Evolutionary conservation across 2,888 invertebrate genomes (phyloP).

Genomic region (Drosophila picticornis): DNA sequence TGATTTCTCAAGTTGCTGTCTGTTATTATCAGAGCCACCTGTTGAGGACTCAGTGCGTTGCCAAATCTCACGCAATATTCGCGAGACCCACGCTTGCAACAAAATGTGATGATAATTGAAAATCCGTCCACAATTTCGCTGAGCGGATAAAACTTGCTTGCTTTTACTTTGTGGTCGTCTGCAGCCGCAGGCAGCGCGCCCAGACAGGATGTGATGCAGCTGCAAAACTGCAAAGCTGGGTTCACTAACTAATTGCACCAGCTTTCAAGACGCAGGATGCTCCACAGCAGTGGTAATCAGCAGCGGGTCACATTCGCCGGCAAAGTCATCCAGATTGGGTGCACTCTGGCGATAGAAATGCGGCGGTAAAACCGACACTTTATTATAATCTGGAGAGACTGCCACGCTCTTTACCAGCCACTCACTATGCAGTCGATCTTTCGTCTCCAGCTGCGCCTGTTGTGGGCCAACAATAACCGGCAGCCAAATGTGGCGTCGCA

Average conservation of each 20-base stretch:
- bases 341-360: constrained; percentile 48
- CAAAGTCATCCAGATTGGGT: constrained; percentile 46
- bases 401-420: background rate
- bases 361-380: constrained; percentile 21
- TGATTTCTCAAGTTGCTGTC: background rate
- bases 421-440: background rate
- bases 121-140: constrained; percentile 45
- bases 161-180: constrained; percentile 27
- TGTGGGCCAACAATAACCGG: constrained; percentile 10
- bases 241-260: constrained; percentile 42
- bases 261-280: background rate
- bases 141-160: constrained; percentile 35
- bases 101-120: constrained; percentile 47
- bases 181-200: constrained; percentile 8
- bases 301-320: constrained; percentile 54
- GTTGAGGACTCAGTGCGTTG: background rate
- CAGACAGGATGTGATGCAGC: constrained; percentile 37
- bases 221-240: constrained; percentile 5
- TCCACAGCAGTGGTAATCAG: constrained; percentile 45
- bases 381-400: background rate
- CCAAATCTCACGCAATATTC: constrained; percentile 8
- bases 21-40: background rate
- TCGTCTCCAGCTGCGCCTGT: background rate
- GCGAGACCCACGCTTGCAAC: constrained; percentile 7
- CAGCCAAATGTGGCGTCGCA: constrained; percentile 51